These are phyloP conservation scores for Drosophila cognata DNA, from an alignment of 2,888 invertebrate genomes.

Conservation along the genomic window DNA sequence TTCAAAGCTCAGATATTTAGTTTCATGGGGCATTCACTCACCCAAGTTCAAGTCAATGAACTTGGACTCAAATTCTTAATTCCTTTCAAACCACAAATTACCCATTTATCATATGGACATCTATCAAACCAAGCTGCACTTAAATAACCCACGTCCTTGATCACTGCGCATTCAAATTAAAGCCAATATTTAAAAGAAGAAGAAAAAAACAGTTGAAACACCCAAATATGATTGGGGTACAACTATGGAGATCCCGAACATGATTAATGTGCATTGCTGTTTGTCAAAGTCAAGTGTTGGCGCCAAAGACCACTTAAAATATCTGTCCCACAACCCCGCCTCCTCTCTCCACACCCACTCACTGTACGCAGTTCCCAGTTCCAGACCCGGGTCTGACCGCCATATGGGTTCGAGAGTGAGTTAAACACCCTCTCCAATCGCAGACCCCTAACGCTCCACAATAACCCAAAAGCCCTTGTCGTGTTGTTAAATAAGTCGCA, in stretches of 20 bases:
- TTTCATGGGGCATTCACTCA: background rate
- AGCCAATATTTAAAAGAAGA: constrained; percentile 15
- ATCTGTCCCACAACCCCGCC: background rate
- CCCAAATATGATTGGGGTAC: constrained; percentile 8
- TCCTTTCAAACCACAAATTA: background rate
- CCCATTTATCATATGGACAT: constrained; percentile 11
- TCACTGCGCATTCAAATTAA: background rate
- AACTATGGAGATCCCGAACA: constrained; percentile 23
- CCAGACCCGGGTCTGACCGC: constrained; percentile 9
- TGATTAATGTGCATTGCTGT: constrained; percentile 68
- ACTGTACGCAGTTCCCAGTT: constrained; percentile 50
- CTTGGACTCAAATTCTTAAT: constrained; percentile 24
- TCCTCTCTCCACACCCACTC: background rate
- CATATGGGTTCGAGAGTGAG: background rate
- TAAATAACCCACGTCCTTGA: constrained; percentile 30
- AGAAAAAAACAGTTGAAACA: constrained; percentile 6
- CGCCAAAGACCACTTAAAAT: constrained; percentile 75
- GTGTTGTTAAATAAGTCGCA: constrained; percentile 34
- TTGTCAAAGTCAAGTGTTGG: constrained; percentile 82
- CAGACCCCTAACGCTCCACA: constrained; percentile 4
- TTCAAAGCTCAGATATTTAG: background rate
- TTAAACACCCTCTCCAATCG: constrained; percentile 9
- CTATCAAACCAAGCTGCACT: constrained; percentile 2
- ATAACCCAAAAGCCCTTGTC: constrained; percentile 15
- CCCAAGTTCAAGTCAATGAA: constrained; percentile 59